Base-by-base conservation (phyloP, 2,888 invertebrate species). In the Eilema depressum region DNA sequence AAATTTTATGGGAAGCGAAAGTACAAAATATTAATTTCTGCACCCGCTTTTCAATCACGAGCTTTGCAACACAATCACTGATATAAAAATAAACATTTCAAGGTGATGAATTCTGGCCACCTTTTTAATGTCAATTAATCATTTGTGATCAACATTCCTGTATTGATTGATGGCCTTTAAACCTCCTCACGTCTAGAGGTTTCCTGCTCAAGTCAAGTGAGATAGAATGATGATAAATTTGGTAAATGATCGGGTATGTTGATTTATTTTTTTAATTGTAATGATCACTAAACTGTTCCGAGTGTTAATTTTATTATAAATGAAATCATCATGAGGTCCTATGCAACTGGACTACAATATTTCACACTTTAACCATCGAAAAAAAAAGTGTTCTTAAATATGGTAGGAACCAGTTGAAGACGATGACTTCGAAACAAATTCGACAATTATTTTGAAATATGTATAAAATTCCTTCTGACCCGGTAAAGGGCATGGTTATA, bases 1-100 rank as follows among this genome's bases (percentile, higher is more conserved):
- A 76, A 82, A 75, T 64, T 64, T 30, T 71, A 68, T 75, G 69
- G 74, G 74, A 69, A 75, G 81, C 73, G 70, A 81, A 85, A 88
- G 88, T 88, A 88, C 88, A 88, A 87, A 88, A 71, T 26, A 76
- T 74, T 79, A 25, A 73, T 78, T 75, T 79, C 77, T 75, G 78
- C 82, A 82, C 76, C 78, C 66, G 79, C 81, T 82, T 80, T 61
- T 61, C 63, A 33, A 68, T 75, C 71, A 78, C 76, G 60, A 80
- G 84, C 85, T 85, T 86, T n/a, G 83, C 85, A 70, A 78, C 83
- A 82, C 85, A 69, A 68, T 77, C 79, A 82, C 79, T 73, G 66
- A 68, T 17, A 33, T 63, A 57, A 63, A 61, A 23, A 72, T 63
- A 33, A 68, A 74, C 66, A 74, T 74, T 63, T 28, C 41, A n/a